Conservation (phyloP, 2,113 vertebrate genomes). For the Phaethornis superciliosus region DNA sequence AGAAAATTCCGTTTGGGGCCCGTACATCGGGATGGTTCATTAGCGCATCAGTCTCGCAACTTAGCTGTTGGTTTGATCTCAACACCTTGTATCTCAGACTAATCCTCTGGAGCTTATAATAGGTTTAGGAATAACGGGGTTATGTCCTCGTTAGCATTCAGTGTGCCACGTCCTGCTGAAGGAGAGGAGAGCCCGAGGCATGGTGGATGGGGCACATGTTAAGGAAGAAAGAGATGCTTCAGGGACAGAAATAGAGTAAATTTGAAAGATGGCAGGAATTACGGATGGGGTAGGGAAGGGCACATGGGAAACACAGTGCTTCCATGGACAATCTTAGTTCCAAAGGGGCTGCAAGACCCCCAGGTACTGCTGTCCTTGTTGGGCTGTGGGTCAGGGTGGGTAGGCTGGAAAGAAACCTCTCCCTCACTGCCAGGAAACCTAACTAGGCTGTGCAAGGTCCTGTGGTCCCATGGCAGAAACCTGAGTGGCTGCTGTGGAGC, state of each 20-base stretch:
- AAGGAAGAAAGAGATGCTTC: accelerated
- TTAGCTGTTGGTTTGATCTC: conserved; percentile 15
- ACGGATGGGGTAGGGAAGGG: neutral
- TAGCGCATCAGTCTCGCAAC: neutral
- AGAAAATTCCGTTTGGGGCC: neutral
- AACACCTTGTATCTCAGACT: neutral
- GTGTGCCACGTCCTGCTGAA: neutral
- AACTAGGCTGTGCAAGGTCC: neutral
- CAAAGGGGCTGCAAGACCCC: neutral
- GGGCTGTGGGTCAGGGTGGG: neutral
- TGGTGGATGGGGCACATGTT: accelerated
- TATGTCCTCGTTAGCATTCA: neutral
- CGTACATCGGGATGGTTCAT: neutral
- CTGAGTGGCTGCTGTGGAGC: neutral
- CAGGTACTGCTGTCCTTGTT: accelerated
- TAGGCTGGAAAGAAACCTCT: too few species aligned
- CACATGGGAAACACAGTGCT: too few species aligned
- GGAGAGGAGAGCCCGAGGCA: neutral
- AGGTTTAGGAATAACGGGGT: conserved; percentile 18
- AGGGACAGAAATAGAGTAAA: neutral
- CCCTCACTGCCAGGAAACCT: neutral
- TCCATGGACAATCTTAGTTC: neutral
- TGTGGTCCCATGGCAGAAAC: accelerated
- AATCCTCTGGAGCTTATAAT: conserved; percentile 10
- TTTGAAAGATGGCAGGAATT: neutral